Evolutionary conservation across 2,797 vertebrate species (phyloP).

Genomic region (Uromys caudimaculatus): DNA sequence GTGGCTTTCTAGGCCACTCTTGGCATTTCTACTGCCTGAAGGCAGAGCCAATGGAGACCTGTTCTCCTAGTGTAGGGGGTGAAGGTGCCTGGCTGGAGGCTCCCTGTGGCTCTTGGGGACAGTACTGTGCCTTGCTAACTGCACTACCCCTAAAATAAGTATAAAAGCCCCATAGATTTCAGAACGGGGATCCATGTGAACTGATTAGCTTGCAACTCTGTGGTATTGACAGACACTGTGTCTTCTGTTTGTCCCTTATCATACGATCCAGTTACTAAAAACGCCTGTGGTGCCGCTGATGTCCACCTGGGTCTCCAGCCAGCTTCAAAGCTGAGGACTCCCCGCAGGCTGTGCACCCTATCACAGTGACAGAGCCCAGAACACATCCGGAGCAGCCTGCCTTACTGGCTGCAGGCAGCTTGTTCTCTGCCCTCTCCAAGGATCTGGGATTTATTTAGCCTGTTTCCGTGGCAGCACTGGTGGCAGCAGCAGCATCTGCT

Average conservation of each 20-base stretch:
- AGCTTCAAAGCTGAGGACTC: not conserved
- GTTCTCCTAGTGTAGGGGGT: not conserved
- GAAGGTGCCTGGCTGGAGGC: not conserved
- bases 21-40: not conserved
- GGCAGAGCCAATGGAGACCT: not conserved
- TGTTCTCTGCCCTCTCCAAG: constrained; percentile 68
- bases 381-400: constrained; percentile 29
- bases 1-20: not conserved
- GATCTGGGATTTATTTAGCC: constrained; percentile 80
- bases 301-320: not conserved
- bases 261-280: not conserved
- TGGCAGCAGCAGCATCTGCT: constrained; percentile 81
- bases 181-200: not conserved
- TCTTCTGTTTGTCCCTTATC: not conserved
- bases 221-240: not conserved
- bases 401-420: constrained; percentile 63
- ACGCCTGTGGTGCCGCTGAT: too few relatives aligned
- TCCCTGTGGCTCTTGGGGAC: not conserved
- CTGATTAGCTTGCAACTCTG: not conserved
- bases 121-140: rapidly evolving
- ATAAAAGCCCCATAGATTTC: not conserved
- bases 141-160: not conserved
- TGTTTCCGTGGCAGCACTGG: constrained; percentile 74
- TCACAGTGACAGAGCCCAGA: not conserved
- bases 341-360: rapidly evolving